These are phyloP conservation scores for Monoplex corrugatus DNA, from an alignment of 2,888 invertebrate genomes.

Conservation along the genomic window DNA sequence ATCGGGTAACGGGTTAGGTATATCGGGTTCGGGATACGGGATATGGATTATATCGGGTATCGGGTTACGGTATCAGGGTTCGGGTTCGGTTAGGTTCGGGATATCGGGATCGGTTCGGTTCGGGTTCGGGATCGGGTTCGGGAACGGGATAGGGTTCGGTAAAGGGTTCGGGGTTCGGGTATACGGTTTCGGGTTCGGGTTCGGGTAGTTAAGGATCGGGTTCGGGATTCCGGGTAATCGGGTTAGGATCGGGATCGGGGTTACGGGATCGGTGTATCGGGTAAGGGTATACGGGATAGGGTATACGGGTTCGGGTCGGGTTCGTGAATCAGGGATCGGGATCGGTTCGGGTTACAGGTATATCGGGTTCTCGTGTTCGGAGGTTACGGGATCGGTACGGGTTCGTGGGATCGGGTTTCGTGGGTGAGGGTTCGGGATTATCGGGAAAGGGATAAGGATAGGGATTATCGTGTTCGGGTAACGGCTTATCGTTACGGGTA, in stretches of 20 bases:
- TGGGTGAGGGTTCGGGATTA: conserved; percentile 19
- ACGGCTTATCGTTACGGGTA: too few species aligned
- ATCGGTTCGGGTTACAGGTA: conserved; percentile 53
- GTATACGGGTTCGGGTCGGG: conserved; percentile 56
- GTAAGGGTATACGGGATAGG: conserved; percentile 54
- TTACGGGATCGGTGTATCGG: conserved; percentile 54
- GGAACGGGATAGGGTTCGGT: conserved; percentile 49
- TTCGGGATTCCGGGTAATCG: conserved; percentile 57
- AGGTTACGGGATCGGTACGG: conserved; percentile 51
- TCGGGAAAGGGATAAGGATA: too few species aligned
- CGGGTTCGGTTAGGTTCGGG: conserved; percentile 20
- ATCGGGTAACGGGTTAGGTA: conserved; percentile 35
- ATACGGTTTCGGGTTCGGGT: conserved; percentile 55
- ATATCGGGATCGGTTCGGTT: conserved; percentile 36
- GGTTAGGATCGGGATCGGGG: conserved; percentile 54
- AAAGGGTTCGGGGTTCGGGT: conserved; percentile 57
- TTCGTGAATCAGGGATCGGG: conserved; percentile 52
- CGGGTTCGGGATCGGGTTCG: conserved; percentile 48
- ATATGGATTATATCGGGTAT: too few species aligned
- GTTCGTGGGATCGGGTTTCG: conserved; percentile 40
- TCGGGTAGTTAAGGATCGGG: conserved; percentile 55
- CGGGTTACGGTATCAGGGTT: conserved; percentile 24
- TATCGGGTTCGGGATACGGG: background rate
- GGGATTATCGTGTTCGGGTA: too few species aligned
- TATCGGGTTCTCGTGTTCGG: conserved; percentile 51